These are phyloP conservation scores for Drosophila ohnishii DNA, from an alignment of 1,140 invertebrate genomes.

Conservation along the genomic window DNA sequence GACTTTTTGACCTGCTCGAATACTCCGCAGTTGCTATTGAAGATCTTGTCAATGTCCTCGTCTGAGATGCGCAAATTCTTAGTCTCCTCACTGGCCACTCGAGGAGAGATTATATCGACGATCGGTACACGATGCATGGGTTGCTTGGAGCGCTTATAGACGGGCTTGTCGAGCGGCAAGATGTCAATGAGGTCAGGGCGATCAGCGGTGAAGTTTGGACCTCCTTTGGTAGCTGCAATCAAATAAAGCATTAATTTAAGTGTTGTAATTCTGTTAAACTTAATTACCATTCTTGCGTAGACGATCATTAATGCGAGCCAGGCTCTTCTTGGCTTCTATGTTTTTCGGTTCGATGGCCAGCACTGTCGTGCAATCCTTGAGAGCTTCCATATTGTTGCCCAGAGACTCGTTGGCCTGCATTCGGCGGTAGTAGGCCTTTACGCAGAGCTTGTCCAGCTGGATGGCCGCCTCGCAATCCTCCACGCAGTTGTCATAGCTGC, in stretches of 20 bases:
- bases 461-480: conserved; percentile 76
- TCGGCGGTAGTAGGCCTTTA: conserved; percentile 80
- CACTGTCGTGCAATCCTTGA: conserved; percentile 77
- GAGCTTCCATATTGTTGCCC: conserved; percentile 75
- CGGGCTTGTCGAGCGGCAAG: conserved; percentile 85
- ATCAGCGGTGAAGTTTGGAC: conserved; percentile 81
- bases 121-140: conserved; percentile 85
- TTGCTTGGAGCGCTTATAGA: conserved; percentile 86
- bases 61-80: conserved; percentile 73
- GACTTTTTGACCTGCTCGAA: conserved; percentile 65
- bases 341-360: conserved; percentile 78
- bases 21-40: conserved; percentile 73
- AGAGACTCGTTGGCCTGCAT: conserved; percentile 81
- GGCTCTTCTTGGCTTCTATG: conserved; percentile 68
- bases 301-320: conserved; percentile 68
- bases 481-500: conserved; percentile 67
- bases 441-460: conserved; percentile 59
- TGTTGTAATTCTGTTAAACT: background rate
- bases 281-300: conserved; percentile 56
- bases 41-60: conserved; percentile 80
- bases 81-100: conserved; percentile 41
- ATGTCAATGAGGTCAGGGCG: conserved; percentile 85
- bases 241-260: background rate
- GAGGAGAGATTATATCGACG: conserved; percentile 83
- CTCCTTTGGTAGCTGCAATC: conserved; percentile 56